These are phyloP conservation scores for Lindbergichthys nudifrons DNA, from an alignment of 2,797 vertebrate genomes.

Conservation along the genomic window DNA sequence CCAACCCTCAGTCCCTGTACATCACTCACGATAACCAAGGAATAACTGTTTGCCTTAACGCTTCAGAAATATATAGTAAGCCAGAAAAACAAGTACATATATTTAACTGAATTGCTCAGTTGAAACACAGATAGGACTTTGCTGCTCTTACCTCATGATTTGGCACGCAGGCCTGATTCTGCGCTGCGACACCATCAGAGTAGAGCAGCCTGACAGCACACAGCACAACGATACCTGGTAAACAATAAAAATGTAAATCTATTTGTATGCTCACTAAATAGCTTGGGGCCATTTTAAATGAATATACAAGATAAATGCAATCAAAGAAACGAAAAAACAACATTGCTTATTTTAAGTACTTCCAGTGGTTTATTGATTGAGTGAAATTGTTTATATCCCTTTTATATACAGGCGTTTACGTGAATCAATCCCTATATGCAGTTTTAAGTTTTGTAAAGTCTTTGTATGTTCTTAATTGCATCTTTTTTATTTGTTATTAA, in stretches of 20 bases:
- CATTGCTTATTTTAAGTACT: background rate
- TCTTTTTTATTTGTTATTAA: too few species aligned
- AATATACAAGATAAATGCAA: background rate
- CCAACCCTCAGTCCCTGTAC: background rate
- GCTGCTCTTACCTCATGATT: conserved; percentile 55
- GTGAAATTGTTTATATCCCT: too few species aligned
- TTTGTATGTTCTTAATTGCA: too few species aligned
- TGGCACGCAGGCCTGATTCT: conserved; percentile 19
- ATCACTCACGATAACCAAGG: background rate
- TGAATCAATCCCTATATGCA: too few species aligned
- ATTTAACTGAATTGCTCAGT: background rate
- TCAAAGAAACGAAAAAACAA: conserved; percentile 1
- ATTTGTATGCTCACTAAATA: conserved; percentile 8
- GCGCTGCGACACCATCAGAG: background rate
- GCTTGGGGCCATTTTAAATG: background rate
- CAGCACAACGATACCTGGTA: conserved; percentile 67
- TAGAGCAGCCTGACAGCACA: conserved; percentile 29
- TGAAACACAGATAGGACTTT: background rate
- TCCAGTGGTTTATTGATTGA: background rate
- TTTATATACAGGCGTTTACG: too few species aligned
- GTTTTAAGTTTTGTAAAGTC: too few species aligned
- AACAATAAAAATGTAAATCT: conserved; percentile 22
- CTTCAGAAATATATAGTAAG: background rate
- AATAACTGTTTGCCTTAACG: background rate
- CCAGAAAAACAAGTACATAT: too few species aligned